Conservation (phyloP, 2,888 invertebrate species). For the Euzetes globulus region DNA sequence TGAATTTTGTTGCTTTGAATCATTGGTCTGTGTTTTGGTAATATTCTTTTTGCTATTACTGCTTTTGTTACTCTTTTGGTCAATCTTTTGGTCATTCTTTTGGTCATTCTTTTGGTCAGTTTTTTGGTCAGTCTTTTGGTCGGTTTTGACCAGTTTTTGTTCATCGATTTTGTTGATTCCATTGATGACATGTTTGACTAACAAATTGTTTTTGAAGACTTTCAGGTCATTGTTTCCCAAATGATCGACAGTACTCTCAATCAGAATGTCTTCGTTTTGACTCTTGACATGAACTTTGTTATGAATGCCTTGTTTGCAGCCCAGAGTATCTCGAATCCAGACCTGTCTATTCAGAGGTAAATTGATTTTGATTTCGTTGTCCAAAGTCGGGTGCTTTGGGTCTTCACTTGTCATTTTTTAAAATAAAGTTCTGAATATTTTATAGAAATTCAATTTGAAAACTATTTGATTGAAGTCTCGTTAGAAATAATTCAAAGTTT, state of each 20-base stretch:
- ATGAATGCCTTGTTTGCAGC: constrained; percentile 1
- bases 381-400: not conserved
- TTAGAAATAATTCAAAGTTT: too few relatives aligned
- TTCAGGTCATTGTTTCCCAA: not conserved
- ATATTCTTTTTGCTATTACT: too few relatives aligned
- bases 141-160: not conserved
- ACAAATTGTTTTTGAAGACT: not conserved
- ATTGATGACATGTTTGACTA: constrained; percentile 8
- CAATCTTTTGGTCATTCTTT: too few relatives aligned
- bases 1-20: too few relatives aligned
- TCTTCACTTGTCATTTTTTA: not conserved
- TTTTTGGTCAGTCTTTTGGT: not conserved
- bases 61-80: too few relatives aligned
- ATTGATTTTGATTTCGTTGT: constrained; percentile 14
- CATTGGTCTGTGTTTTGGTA: too few relatives aligned
- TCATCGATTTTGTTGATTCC: not conserved
- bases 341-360: not conserved
- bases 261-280: constrained; percentile 9
- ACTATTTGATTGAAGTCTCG: not conserved
- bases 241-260: not conserved
- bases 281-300: not conserved
- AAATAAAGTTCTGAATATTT: not conserved
- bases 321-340: not conserved
- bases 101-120: not conserved
- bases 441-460: not conserved